These are phyloP conservation scores for Trichonephila clavipes DNA, from an alignment of 1,140 invertebrate species.

Conservation along the genomic window DNA sequence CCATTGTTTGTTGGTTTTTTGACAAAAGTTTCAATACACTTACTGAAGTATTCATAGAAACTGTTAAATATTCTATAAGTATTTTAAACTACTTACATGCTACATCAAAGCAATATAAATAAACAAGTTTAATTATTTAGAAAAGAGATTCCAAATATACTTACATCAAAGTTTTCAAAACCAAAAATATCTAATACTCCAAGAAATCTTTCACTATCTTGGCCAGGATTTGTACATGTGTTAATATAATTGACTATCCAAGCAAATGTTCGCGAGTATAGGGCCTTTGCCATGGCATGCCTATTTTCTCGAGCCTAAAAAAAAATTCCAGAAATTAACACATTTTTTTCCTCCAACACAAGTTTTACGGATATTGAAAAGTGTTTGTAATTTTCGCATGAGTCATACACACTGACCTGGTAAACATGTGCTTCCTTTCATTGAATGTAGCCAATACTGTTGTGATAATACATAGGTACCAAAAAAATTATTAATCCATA, in stretches of 20 bases:
- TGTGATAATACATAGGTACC: too few species aligned
- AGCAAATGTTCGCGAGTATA: slow-evolving; percentile 94
- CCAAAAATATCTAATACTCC: slow-evolving; percentile 98
- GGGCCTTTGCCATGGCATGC: slow-evolving; percentile 93
- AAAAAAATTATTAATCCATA: too few species aligned
- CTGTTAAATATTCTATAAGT: too few species aligned
- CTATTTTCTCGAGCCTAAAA: slow-evolving; percentile 88
- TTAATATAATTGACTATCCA: slow-evolving; percentile 97
- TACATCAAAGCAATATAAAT: background rate
- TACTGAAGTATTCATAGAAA: too few species aligned
- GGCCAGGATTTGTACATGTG: slow-evolving; percentile 92
- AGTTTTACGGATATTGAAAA: too few species aligned
- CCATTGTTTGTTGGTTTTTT: too few species aligned
- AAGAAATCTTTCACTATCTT: slow-evolving; percentile 89
- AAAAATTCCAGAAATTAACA: background rate
- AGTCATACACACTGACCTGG: too few species aligned
- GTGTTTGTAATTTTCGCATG: too few species aligned
- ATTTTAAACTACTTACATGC: too few species aligned
- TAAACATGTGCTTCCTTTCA: too few species aligned
- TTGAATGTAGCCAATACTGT: too few species aligned
- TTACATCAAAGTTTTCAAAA: slow-evolving; percentile 95
- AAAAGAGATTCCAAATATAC: slow-evolving; percentile 19
- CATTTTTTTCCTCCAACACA: too few species aligned
- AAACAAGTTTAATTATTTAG: background rate
- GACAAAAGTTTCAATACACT: background rate